Evolutionary conservation across 2,888 invertebrate species (phyloP), one percentile per base, ranked within the genome.

Genomic region (Achlya flavicornis): DNA sequence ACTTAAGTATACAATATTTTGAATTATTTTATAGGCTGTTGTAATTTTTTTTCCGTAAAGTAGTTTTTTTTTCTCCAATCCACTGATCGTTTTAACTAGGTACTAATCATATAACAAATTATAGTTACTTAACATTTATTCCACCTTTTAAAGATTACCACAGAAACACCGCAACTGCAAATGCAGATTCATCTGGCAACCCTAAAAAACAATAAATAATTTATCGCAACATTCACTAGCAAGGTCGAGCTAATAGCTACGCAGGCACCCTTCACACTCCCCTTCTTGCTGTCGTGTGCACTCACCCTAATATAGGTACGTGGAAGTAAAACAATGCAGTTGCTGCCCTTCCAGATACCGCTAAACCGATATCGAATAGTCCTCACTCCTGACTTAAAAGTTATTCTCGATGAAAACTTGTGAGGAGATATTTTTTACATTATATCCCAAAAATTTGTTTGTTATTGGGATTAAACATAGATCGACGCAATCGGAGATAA

Each of bases 221-320:
- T 53, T 53, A 53, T 53, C 16, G 53, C 53, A 53, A 53, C 53
- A 53, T 53, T 10, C 53, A 53, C 53, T 53, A n/a, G 53, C 53
- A 53, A 53, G 53, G 53, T 53, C 53, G 53, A 53, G 53, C 53
- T 53, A 53, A 53, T 53, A 53, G 65, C 63, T 65, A 66, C 70
- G 64, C 69, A 70, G 46, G 46, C 74, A 74, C 80, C 72, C 67
- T 69, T 73, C 64, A 66, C 65, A 74, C 78, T 73, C 74, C 72
- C 71, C 67, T 65, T 73, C 73, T 75, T 68, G 70, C 67, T 83
- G 84, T 87, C 88, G 86, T 79, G 78, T 83, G 81, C 87, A 87
- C 78, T 80, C 89, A 73, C 88, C 88, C 88, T 79, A 73, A 78
- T 68, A 53, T 53, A 53, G 19, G 16, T 53, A 53, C 53, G 16